Base-by-base conservation (phyloP, 1,140 invertebrate genomes). In the Pseudomyrmex concolor region DNA sequence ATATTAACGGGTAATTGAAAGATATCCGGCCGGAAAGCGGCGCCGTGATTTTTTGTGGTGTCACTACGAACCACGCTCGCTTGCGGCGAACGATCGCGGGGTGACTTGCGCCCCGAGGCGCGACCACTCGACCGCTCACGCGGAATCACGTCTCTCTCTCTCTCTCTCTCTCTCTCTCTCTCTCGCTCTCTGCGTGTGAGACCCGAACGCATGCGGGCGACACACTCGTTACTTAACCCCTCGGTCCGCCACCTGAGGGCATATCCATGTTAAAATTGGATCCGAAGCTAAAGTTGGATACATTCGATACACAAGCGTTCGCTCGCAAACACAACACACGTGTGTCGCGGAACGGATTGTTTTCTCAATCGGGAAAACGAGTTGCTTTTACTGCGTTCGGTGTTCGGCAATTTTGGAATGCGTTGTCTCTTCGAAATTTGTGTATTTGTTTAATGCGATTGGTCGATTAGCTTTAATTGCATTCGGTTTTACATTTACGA, bases 1-100 rank as follows among this genome's bases (percentile, higher is more conserved):
- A 92, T 92, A 94, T 94, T 92, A 93, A 92, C 91, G 91, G 90
- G 86, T 94, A 94, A 94, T 94, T 94, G 93, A 94, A 94, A 93
- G 93, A 93, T 93, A 93, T 94, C 93, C 92, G 91, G 90, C 83
- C 90, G 91, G 91, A 93, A 94, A 93, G 91, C 91, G 89, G 86
- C 89, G 84, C 90, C 89, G 90, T 93, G 91, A 94, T 92, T 92
- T 90, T 91, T 89, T 90, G 89, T 91, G 89, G 91, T 93, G 91
- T 94, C 93, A 93, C 92, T 89, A 89, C 84, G 72, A 62, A 48
- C 45, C 64, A 81, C 68, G 73, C 62, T 84, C 88, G 34, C 34
- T 34, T 93, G 93, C 86, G 88, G 82, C 78, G 74, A 93, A 93
- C 90, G 92, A 93, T 90, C 91, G 71, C 43, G 48, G 82, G 74